Evolutionary conservation across 2,113 vertebrate genomes (phyloP), one percentile per base, ranked within the genome.

Genomic region (Onychostruthus taczanowskii): DNA sequence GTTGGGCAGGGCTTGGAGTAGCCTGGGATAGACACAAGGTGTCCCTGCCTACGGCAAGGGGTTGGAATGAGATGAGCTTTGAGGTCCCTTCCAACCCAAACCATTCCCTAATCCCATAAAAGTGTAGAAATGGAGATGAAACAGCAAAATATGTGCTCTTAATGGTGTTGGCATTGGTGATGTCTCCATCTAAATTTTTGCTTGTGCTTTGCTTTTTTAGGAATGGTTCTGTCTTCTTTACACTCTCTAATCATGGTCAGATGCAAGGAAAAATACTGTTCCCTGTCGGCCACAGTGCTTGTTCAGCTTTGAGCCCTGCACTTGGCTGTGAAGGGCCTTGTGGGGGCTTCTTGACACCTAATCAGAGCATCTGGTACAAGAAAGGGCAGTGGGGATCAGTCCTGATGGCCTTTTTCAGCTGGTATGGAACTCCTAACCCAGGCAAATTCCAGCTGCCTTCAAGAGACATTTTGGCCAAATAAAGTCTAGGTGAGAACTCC

Each of bases 141-240:
- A 87, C 85, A 96, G 91, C 87, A 94, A 89, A 95, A 94, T 69
- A 18, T 67, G 89, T 83, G 63, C 77, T 95, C 87, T 94, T 94
- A 95, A 95, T 67, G 64, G 69, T 85, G 85, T 94, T 97, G 91
- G 94, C 96, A 96, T 35, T 94, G 76, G 92, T 43, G 11, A 81
- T 35, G 55, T 46, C 86, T 68, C 80, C 56, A 31, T 78, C 11
- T 78, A 11, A 23, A 20, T 84, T 97, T 97, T 78, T 90, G 91
- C 94, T 88, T 94, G 89, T 73, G 76, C n/a, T 96, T 93, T 94
- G 82, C 63, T 55, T 95, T 96, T 96, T 94, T 69, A 44, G 66
- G 90, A 78, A 73, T 27, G 59, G 24, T 46, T 85, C 72, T 77
- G 19, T 74, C 91, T 91, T 56, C 27, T 82, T 92, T 88, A 69